Conservation (phyloP, 1,140 invertebrate genomes). For the Meloidogyne hapla region DNA sequence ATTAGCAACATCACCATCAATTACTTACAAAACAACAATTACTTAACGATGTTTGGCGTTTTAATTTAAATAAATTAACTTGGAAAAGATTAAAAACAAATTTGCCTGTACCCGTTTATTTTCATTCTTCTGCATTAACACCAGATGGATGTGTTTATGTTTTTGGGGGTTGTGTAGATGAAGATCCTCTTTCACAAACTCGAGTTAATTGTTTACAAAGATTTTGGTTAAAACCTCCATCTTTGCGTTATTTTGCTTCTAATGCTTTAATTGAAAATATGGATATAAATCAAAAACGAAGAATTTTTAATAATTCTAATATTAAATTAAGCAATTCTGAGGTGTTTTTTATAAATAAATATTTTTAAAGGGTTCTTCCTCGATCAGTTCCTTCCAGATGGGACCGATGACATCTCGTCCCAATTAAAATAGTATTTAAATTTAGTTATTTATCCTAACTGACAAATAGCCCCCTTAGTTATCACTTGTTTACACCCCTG, state of each 20-base stretch:
- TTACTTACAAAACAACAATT: conserved; percentile 12
- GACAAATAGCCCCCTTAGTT: too few species aligned
- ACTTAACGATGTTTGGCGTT: conserved; percentile 75
- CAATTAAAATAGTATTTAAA: too few species aligned
- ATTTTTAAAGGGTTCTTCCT: too few species aligned
- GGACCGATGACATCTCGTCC: too few species aligned
- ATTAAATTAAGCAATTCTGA: too few species aligned
- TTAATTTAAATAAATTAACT: conserved; percentile 73
- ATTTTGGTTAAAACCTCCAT: conserved; percentile 79
- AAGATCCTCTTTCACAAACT: conserved; percentile 36
- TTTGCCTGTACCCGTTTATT: conserved; percentile 77
- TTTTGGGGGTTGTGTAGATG: conserved; percentile 66
- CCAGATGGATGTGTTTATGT: conserved; percentile 67
- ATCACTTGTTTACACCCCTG: too few species aligned
- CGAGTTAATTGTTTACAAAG: conserved; percentile 62
- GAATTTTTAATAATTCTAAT: too few species aligned
- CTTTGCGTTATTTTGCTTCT: conserved; percentile 71
- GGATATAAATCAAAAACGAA: too few species aligned
- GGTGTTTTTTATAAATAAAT: too few species aligned
- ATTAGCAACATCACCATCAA: background rate
- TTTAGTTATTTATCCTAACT: too few species aligned
- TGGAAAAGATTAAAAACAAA: conserved; percentile 70
- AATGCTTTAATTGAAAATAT: background rate
- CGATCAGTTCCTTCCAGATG: too few species aligned
- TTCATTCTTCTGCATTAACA: conserved; percentile 78